Conservation (phyloP, 2,888 invertebrate genomes). For the Notocelia uddmanniana region DNA sequence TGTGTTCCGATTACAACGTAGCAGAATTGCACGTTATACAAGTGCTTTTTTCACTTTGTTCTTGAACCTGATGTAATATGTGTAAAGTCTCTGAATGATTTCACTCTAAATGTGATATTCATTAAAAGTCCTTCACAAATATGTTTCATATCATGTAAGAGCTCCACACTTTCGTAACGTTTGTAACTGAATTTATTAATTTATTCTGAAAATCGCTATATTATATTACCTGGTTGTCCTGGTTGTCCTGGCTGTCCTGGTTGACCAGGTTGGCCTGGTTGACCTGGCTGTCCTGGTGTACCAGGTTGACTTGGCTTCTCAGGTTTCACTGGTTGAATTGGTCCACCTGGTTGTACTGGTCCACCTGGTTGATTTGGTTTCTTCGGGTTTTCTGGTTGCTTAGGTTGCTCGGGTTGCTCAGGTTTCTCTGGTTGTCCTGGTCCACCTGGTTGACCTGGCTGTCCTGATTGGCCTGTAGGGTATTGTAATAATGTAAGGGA, state of each 20-base stretch:
- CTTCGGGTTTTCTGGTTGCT: neutral
- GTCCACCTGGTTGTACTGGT: neutral
- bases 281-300: neutral
- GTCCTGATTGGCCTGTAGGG: neutral
- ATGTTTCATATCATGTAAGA: too few relatives aligned
- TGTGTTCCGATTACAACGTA: too few relatives aligned
- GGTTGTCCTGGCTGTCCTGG: neutral
- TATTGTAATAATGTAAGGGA: too few relatives aligned
- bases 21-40: too few relatives aligned
- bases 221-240: neutral
- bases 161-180: too few relatives aligned
- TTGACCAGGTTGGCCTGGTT: conserved; percentile 4
- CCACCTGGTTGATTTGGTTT: neutral
- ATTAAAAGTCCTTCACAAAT: too few relatives aligned
- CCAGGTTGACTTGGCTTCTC: neutral
- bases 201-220: too few relatives aligned
- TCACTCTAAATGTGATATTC: too few relatives aligned
- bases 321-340: neutral
- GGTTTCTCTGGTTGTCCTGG: neutral
- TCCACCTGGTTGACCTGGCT: neutral
- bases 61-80: too few relatives aligned
- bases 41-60: too few relatives aligned
- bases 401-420: neutral
- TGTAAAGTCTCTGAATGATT: too few relatives aligned
- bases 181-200: too few relatives aligned